Evolutionary conservation across 2,888 invertebrate genomes (phyloP).

Genomic region (Morpho helenor): DNA sequence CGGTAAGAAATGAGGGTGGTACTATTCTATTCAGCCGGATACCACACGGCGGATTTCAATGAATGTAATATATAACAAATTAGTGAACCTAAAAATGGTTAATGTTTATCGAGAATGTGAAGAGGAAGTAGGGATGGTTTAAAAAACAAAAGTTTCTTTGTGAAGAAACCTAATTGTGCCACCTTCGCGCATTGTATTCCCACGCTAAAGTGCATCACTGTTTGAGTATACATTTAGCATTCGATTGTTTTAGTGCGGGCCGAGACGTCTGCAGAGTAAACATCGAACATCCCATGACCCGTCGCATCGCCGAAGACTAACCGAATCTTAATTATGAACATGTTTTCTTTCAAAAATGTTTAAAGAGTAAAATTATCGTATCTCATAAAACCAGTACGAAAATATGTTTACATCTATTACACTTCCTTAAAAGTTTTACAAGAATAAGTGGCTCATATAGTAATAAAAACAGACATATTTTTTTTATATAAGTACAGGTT

Average conservation of each 20-base stretch:
- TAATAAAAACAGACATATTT: too few species aligned
- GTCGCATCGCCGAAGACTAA: constrained; percentile 19
- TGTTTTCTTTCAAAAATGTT: neutral
- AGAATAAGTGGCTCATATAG: too few species aligned
- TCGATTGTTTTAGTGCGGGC: constrained; percentile 77
- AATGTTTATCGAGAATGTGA: too few species aligned
- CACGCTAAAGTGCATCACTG: constrained; percentile 74
- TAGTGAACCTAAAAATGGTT: neutral
- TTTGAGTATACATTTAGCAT: constrained; percentile 74
- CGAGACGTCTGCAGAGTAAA: constrained; percentile 69
- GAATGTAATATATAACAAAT: constrained; percentile 3
- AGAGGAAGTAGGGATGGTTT: neutral
- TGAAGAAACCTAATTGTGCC: constrained; percentile 62
- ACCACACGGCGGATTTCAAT: neutral
- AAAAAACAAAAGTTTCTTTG: constrained; percentile 21
- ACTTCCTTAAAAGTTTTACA: too few species aligned
- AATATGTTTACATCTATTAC: too few species aligned
- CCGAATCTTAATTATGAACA: constrained; percentile 8
- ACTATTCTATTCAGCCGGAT: too few species aligned
- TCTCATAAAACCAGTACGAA: neutral
- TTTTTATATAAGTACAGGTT: too few species aligned
- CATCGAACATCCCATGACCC: constrained; percentile 57
- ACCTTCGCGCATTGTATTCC: constrained; percentile 56
- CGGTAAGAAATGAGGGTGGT: too few species aligned
- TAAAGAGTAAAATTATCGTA: neutral